Evolutionary conservation across 2,888 invertebrate genomes (phyloP).

Genomic region (Schrankia costaestrigalis): DNA sequence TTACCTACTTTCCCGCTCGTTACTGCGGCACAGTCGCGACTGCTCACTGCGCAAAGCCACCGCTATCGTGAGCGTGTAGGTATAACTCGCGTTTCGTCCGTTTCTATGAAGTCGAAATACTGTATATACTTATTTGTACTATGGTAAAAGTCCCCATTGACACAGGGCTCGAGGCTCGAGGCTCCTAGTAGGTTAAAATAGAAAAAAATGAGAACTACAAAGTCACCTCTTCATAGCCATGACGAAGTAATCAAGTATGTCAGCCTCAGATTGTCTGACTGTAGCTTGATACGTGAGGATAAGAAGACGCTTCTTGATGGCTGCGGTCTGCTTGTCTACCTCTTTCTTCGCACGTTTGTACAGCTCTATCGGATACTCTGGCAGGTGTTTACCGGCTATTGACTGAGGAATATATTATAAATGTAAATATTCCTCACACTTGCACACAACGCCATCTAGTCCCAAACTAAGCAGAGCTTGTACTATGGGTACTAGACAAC

Average conservation of each 20-base stretch:
- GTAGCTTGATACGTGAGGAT: slow-evolving; percentile 59
- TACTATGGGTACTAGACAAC: no score
- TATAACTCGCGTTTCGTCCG: not conserved
- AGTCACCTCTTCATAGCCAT: slow-evolving; percentile 80
- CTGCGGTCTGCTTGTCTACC: slow-evolving; percentile 59
- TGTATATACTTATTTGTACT: no score
- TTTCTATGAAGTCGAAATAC: not conserved
- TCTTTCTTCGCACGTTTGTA: slow-evolving; percentile 50
- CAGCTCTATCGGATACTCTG: slow-evolving; percentile 54
- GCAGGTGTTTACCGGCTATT: slow-evolving; percentile 47
- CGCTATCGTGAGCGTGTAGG: no score
- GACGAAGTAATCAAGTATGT: slow-evolving; percentile 82
- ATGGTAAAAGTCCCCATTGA: no score
- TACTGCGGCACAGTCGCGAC: no score
- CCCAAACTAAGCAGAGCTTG: no score
- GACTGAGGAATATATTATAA: no score
- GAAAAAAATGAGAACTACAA: not conserved
- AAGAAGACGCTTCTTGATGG: slow-evolving; percentile 63
- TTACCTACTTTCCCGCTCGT: no score
- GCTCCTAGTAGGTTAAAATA: not conserved
- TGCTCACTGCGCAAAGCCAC: no score
- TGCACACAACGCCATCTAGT: no score
- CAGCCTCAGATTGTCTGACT: slow-evolving; percentile 72
- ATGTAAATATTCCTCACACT: no score
- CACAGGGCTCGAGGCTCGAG: not conserved